Evolutionary conservation across 1,140 invertebrate species (phyloP), one percentile per base, ranked within the genome.

Genomic region (Brachionus asplanchnoidis): DNA sequence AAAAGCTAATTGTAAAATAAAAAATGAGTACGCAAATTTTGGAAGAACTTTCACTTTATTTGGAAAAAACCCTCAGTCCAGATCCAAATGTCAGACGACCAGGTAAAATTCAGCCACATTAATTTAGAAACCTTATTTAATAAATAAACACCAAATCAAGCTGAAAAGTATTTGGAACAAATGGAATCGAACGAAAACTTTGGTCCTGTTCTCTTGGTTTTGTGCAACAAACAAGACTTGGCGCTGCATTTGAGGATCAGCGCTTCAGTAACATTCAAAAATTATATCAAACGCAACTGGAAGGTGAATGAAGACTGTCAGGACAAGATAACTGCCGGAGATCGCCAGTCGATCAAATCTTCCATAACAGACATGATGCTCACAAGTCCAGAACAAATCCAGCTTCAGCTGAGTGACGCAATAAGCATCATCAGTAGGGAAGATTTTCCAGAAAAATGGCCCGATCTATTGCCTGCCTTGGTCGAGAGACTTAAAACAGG

Each of bases 231-330:
- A 95, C 87, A 86, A 87, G 92, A 93, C 86, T 91, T 94, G 28
- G 93, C 95, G 86, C 89, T 94, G 85, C 88, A 93, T 6, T 94
- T 97, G 68, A 91, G 95, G 87, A 91, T 96, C 56, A 94, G 95
- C 46, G 95, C 94, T 66, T 93, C 96, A 60, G 94, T 99, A 86
- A 94, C 94, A 14, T 97, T 99, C 87, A 99, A 99, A 89, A 99
- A 99, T 90, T 97, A 94, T 89, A 93, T 98, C 6, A 98, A 97
- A 89, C 91, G 95, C 80, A 97, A 98, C 90, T 99, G 97, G 97
- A 91, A 91, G 92, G 92, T 32, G 50, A 53, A 36, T 73, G 95
- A 95, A 90, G 95, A 96, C 90, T 88, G 86, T 9, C 90, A 91
- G 6, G 93, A 97, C 90, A 92, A 93, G 86, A 96, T 98, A 86